Evolutionary conservation across 2,113 vertebrate species (phyloP).

Genomic region (Pyxicephalus adspersus): DNA sequence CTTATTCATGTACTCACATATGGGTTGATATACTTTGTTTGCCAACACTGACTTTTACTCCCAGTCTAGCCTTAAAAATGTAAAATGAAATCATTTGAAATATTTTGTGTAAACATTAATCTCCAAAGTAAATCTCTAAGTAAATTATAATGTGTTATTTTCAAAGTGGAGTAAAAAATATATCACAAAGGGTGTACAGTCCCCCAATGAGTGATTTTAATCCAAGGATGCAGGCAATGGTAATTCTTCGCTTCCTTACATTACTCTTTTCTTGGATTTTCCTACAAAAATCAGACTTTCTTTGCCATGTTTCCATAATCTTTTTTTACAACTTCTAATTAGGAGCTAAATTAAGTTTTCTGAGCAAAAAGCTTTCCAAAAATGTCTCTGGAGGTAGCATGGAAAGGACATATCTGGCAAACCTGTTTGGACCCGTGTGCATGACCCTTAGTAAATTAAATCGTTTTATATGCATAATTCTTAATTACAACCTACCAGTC

Average conservation of each 20-base stretch:
- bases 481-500: constrained; percentile 42
- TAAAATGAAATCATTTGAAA: too few relatives aligned
- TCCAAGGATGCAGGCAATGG: constrained; percentile 15
- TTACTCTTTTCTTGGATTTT: constrained; percentile 19
- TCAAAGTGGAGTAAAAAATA: too few relatives aligned
- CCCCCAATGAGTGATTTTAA: too few relatives aligned
- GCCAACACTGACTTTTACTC: too few relatives aligned
- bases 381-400: constrained; percentile 7
- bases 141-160: too few relatives aligned
- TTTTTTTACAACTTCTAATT: constrained; percentile 46
- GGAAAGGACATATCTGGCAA: constrained; percentile 23
- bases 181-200: too few relatives aligned
- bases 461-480: constrained; percentile 23
- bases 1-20: too few relatives aligned
- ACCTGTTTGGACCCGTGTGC: constrained; percentile 30
- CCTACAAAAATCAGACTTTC: constrained; percentile 9
- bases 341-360: constrained; percentile 47
- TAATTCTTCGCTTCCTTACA: constrained; percentile 51
- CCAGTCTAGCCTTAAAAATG: too few relatives aligned
- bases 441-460: constrained; percentile 34
- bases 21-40: too few relatives aligned
- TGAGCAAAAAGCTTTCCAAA: constrained; percentile 20
- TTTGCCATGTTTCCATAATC: constrained; percentile 41
- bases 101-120: too few relatives aligned
- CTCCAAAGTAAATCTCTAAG: too few relatives aligned